Percentiles rank a stretch among this genome's conserved stretches.
These are phyloP conservation scores for Elaphurus davidianus DNA, from an alignment of 2,113 vertebrate species.

Conservation along the genomic window DNA sequence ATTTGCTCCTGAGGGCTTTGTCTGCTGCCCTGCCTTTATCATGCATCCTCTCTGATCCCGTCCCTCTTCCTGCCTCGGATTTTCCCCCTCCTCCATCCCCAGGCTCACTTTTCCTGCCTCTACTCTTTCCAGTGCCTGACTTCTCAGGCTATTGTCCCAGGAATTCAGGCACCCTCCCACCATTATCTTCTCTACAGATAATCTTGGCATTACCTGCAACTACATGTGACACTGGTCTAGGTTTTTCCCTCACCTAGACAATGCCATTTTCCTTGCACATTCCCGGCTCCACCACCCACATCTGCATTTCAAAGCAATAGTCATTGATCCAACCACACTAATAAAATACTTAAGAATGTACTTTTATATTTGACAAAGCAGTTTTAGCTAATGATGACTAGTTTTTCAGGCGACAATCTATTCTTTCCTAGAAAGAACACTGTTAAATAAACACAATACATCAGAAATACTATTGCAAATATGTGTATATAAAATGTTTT, in stretches of 20 bases:
- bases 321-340: not conserved
- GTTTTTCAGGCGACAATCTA: not conserved
- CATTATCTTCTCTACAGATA: not conserved
- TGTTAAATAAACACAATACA: not conserved
- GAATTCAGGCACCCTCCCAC: not conserved
- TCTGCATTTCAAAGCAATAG: not conserved
- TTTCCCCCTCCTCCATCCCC: not conserved
- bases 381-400: not conserved
- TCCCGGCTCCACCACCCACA: not conserved
- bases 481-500: not conserved
- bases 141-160: not conserved
- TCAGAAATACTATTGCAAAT: conserved; percentile 4
- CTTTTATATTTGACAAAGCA: not conserved
- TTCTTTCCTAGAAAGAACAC: not conserved
- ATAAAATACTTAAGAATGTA: not conserved
- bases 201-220: not conserved
- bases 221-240: not conserved
- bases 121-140: not conserved
- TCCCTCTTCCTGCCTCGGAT: conserved; percentile 27
- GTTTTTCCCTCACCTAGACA: not conserved
- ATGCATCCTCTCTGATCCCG: not conserved
- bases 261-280: not conserved
- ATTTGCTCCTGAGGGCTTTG: not conserved
- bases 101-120: conserved; percentile 7
- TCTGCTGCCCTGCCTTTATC: not conserved